A percentile compares a stretch with the other conserved stretches of the same genome.
phyloP scores from a whole-genome alignment of 2,113 vertebrate genomes.

The Sturnira hondurensis region DNA sequence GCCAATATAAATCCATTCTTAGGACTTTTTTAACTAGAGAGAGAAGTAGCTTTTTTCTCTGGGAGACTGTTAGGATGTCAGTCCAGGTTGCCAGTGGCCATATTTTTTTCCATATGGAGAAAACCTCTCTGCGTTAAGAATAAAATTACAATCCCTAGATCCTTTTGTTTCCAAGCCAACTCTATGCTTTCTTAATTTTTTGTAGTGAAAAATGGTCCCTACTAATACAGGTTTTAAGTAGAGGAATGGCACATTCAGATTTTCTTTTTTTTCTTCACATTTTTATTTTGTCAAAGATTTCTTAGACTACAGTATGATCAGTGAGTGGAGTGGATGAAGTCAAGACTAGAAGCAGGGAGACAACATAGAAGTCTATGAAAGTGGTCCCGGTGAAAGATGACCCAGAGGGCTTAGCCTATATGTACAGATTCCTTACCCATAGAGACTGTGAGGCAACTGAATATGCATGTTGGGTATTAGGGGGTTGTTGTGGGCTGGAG shows the following conservation, averaged over 20 bases:
- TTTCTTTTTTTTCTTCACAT: background rate
- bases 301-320: background rate
- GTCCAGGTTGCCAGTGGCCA: background rate
- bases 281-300: slow-evolving; percentile 5
- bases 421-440: background rate
- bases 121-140: background rate
- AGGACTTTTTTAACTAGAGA: background rate
- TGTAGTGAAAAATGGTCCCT: background rate
- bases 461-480: background rate
- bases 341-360: background rate
- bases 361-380: background rate
- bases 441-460: background rate
- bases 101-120: background rate
- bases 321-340: background rate
- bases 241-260: background rate
- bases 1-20: background rate
- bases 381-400: background rate
- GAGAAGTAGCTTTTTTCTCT: background rate
- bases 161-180: background rate
- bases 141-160: background rate
- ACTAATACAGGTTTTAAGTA: background rate
- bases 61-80: background rate
- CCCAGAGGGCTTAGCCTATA: background rate
- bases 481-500: background rate
- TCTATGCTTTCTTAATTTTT: background rate